Evolutionary conservation across 2,888 invertebrate species (phyloP).

Genomic region (Electrophaes corylata): DNA sequence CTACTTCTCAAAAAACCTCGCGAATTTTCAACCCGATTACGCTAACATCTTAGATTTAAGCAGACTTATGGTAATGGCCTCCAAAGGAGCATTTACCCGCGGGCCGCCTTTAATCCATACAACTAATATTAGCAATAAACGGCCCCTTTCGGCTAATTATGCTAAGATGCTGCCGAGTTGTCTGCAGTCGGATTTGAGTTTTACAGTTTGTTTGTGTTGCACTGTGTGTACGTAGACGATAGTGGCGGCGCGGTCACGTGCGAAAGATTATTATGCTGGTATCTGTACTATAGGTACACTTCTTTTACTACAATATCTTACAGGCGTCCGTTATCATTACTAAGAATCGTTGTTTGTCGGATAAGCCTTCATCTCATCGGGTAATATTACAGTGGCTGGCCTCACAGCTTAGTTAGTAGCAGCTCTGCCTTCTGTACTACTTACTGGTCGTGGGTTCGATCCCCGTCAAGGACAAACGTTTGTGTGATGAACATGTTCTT

Average conservation of each 20-base stretch:
- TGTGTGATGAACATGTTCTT: too few relatives aligned
- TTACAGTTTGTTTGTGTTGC: conserved; percentile 51
- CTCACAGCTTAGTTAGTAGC: not conserved
- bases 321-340: too few relatives aligned
- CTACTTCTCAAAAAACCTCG: conserved; percentile 1
- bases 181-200: conserved; percentile 63
- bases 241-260: conserved; percentile 23
- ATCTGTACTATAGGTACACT: not conserved
- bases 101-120: conserved; percentile 70
- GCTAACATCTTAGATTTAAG: conserved; percentile 38
- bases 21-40: conserved; percentile 17
- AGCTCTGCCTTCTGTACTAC: too few relatives aligned
- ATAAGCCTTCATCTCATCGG: too few relatives aligned
- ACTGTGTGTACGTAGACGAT: conserved; percentile 23
- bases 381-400: too few relatives aligned
- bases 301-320: not conserved
- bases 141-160: conserved; percentile 79
- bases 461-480: too few relatives aligned
- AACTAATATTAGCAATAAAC: conserved; percentile 83
- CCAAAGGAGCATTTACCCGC: conserved; percentile 54
- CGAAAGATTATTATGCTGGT: conserved; percentile 4
- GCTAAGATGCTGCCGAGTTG: conserved; percentile 75
- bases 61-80: conserved; percentile 68
- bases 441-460: too few relatives aligned
- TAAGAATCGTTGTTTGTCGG: too few relatives aligned